phyloP scores from a whole-genome alignment of 2,888 invertebrate species.

The Norana najaformis region DNA sequence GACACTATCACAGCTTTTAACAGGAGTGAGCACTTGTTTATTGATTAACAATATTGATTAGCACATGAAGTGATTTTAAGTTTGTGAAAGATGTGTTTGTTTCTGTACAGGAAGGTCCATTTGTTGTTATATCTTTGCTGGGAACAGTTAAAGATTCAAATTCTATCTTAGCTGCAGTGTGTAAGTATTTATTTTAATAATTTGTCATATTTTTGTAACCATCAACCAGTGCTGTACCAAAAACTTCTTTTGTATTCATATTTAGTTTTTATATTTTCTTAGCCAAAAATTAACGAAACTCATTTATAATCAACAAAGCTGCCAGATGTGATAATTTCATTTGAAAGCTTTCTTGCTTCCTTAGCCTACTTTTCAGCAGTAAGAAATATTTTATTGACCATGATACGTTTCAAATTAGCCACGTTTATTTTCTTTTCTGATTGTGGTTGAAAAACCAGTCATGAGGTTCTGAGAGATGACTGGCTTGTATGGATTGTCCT shows the following conservation, averaged over 20 bases:
- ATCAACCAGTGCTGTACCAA: background rate
- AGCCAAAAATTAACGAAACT: background rate
- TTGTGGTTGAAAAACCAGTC: background rate
- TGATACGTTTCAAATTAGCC: background rate
- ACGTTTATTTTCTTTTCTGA: background rate
- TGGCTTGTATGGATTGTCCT: background rate
- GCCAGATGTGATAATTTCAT: background rate
- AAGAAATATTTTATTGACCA: background rate
- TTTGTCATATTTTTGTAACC: background rate
- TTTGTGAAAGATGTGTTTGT: conserved; percentile 27
- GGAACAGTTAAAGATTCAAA: conserved; percentile 53
- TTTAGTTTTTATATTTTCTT: background rate
- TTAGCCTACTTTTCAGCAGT: background rate
- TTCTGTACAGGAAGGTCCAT: conserved; percentile 55
- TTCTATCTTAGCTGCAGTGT: conserved; percentile 49
- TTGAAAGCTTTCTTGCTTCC: background rate
- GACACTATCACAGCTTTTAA: background rate
- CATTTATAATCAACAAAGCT: background rate
- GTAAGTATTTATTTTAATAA: conserved; percentile 49
- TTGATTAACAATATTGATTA: no score
- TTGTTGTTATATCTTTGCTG: conserved; percentile 52
- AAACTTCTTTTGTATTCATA: background rate
- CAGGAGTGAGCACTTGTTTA: no score
- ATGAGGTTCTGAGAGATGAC: background rate
- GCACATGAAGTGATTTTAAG: background rate